Evolutionary conservation across 2,888 invertebrate genomes (phyloP).

Genomic region (Yponomeuta malinellus): DNA sequence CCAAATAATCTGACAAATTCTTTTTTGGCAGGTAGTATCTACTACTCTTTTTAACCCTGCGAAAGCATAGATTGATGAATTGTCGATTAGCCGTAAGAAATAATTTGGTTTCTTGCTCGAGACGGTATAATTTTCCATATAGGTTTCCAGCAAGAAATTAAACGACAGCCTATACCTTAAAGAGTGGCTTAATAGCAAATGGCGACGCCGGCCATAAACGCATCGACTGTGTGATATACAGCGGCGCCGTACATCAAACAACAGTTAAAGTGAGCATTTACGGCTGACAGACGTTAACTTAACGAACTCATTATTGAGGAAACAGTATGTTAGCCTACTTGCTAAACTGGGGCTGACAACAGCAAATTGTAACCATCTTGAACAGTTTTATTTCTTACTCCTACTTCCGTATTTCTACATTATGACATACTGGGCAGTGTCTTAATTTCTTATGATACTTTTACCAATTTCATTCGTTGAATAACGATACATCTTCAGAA

Average conservation of each 20-base stretch:
- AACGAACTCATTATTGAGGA: neutral
- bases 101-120: no score
- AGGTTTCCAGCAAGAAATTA: no score
- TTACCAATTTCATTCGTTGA: no score
- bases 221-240: neutral
- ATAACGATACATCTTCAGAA: no score
- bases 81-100: no score
- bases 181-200: neutral
- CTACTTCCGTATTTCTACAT: neutral
- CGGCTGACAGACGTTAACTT: neutral
- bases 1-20: no score
- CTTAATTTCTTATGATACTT: no score
- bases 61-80: no score
- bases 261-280: neutral
- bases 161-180: no score
- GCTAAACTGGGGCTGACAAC: neutral
- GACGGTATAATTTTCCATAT: no score
- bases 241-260: constrained; percentile 1
- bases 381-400: neutral
- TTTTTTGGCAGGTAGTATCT: no score
- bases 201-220: neutral
- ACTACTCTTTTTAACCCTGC: no score
- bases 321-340: neutral
- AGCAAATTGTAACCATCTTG: neutral
- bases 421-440: neutral